Evolutionary conservation across 2,113 vertebrate genomes (phyloP).

Genomic region (Illadopsis cleaveri): DNA sequence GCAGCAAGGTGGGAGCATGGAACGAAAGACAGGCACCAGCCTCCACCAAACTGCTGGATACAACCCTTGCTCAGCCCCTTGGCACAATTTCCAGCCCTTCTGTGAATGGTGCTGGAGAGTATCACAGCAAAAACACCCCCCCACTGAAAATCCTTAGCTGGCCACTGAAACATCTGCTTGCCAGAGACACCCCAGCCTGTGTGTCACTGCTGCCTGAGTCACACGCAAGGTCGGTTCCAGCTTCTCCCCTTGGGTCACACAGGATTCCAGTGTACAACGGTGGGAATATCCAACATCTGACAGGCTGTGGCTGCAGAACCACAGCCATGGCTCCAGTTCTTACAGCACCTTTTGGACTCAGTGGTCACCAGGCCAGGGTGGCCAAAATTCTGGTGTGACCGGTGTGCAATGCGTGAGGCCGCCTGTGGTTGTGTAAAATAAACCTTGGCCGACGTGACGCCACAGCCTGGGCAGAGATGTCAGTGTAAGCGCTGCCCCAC

Average conservation of each 20-base stretch:
- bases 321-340: neutral
- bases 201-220: neutral
- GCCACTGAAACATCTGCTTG: slow-evolving; percentile 26
- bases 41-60: rapidly evolving
- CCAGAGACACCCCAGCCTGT: neutral
- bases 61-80: rapidly evolving
- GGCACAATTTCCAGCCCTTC: neutral
- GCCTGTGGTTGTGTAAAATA: neutral
- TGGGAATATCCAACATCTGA: neutral
- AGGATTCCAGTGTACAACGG: neutral
- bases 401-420: neutral
- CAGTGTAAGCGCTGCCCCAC: rapidly evolving
- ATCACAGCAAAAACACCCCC: neutral
- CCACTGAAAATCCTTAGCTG: neutral
- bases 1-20: neutral
- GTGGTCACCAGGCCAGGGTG: neutral
- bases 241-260: neutral
- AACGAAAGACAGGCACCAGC: neutral
- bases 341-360: rapidly evolving
- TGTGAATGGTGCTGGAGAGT: neutral
- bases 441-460: neutral
- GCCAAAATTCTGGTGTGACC: rapidly evolving
- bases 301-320: neutral
- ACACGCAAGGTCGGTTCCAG: neutral
- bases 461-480: neutral